Conservation (phyloP, 2,113 vertebrate species). For the Arizona elegans region DNA sequence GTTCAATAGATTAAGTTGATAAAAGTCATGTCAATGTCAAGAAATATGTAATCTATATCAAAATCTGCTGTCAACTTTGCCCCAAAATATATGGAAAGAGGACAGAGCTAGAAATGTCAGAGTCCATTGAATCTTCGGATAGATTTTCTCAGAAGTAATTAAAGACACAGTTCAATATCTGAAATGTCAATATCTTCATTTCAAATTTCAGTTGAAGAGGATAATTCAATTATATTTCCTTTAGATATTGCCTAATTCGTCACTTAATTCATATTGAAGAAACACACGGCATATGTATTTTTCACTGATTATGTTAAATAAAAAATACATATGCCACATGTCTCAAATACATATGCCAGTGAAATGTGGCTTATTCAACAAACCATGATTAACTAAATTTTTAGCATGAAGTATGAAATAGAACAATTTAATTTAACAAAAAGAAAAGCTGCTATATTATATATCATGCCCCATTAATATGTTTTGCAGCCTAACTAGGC, state of each 20-base stretch:
- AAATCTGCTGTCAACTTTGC: background rate
- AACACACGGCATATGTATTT: background rate
- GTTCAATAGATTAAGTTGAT: background rate
- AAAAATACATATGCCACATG: background rate
- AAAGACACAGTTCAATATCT: background rate
- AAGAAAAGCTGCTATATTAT: background rate
- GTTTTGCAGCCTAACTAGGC: background rate
- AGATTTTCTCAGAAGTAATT: background rate
- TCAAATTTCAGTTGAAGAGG: background rate
- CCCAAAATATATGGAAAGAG: background rate
- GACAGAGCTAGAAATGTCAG: background rate
- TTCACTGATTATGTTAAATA: background rate
- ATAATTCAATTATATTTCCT: background rate
- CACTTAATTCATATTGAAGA: background rate
- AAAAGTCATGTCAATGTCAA: background rate
- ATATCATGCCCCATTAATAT: background rate
- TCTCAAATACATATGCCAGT: background rate
- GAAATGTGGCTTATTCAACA: background rate
- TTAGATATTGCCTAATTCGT: background rate
- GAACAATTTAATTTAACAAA: background rate
- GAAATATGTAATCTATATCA: background rate
- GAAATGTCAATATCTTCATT: background rate
- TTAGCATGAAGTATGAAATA: background rate
- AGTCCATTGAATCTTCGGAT: background rate
- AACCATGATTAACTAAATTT: background rate